These are phyloP conservation scores for Sipha maydis DNA, from an alignment of 2,888 invertebrate species.

Conservation along the genomic window DNA sequence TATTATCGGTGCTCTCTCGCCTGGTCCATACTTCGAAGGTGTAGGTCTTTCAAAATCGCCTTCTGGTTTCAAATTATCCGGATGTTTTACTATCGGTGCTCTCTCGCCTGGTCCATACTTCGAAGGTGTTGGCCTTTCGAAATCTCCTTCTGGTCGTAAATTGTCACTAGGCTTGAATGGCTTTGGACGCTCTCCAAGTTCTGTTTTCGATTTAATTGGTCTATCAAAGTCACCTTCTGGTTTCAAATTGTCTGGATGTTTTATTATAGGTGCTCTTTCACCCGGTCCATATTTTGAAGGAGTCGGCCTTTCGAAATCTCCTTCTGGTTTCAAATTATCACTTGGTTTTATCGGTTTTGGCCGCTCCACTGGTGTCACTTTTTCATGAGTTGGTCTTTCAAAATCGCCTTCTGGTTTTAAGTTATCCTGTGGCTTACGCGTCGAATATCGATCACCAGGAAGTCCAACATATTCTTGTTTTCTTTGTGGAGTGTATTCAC, in stretches of 20 bases:
- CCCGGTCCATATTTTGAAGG: constrained; percentile 70
- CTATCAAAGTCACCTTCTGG: constrained; percentile 70
- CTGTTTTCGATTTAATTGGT: constrained; percentile 68
- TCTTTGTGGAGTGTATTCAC: constrained; percentile 72
- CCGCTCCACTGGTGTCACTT: constrained; percentile 69
- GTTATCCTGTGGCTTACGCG: constrained; percentile 67
- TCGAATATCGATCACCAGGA: constrained; percentile 65
- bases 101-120: too few relatives aligned
- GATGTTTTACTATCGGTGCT: too few relatives aligned
- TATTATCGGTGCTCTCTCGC: constrained; percentile 69
- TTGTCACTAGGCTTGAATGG: constrained; percentile 68
- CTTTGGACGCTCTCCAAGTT: constrained; percentile 69
- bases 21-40: constrained; percentile 70
- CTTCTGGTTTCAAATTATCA: constrained; percentile 70
- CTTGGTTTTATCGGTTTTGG: constrained; percentile 67
- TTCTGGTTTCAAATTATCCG: too few relatives aligned
- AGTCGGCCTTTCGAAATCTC: constrained; percentile 71
- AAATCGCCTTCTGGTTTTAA: constrained; percentile 69
- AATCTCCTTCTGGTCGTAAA: constrained; percentile 69
- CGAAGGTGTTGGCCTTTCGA: constrained; percentile 68
- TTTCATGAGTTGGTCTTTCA: constrained; percentile 69
- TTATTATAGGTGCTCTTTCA: constrained; percentile 69
- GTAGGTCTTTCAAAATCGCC: constrained; percentile 65
- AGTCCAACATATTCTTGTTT: constrained; percentile 70
- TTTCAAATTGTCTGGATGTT: constrained; percentile 68